Conservation (phyloP, 2,113 vertebrate species). For the Amazona guildingii region DNA sequence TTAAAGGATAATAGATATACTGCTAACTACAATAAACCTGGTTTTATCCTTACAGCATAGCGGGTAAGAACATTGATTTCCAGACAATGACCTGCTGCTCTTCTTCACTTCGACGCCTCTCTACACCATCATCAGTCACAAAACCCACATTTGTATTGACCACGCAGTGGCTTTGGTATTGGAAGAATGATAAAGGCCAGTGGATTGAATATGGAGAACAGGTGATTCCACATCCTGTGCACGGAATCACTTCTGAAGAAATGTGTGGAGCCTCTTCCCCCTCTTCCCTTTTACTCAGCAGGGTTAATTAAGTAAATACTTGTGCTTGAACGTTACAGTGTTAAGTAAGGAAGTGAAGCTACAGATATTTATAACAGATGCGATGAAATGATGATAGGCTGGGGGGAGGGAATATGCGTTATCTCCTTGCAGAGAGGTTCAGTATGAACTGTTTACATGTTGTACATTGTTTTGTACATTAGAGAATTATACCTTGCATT, state of each 20-base stretch:
- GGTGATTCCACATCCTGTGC: conserved; percentile 60
- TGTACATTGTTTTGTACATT: background rate
- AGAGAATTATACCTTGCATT: background rate
- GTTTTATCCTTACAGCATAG: conserved; percentile 11
- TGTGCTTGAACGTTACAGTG: background rate
- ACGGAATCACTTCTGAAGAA: background rate
- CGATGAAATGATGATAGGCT: background rate
- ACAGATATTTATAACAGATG: background rate
- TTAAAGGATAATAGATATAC: background rate
- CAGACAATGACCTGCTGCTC: conserved; percentile 66
- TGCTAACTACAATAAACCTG: background rate
- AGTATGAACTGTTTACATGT: fast-evolving
- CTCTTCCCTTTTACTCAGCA: background rate
- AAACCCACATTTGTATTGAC: conserved; percentile 80
- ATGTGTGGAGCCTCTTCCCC: background rate
- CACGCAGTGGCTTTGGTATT: conserved; percentile 89
- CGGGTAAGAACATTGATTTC: conserved; percentile 72
- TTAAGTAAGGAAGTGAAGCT: background rate
- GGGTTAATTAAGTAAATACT: background rate
- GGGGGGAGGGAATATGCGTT: background rate
- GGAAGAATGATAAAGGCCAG: conserved; percentile 72
- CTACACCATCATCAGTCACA: conserved; percentile 80
- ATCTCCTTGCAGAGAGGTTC: background rate
- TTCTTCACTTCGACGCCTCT: conserved; percentile 76
- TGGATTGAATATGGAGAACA: conserved; percentile 81